Base-by-base conservation (phyloP, 2,113 vertebrate species). In the Alligator sinensis region DNA sequence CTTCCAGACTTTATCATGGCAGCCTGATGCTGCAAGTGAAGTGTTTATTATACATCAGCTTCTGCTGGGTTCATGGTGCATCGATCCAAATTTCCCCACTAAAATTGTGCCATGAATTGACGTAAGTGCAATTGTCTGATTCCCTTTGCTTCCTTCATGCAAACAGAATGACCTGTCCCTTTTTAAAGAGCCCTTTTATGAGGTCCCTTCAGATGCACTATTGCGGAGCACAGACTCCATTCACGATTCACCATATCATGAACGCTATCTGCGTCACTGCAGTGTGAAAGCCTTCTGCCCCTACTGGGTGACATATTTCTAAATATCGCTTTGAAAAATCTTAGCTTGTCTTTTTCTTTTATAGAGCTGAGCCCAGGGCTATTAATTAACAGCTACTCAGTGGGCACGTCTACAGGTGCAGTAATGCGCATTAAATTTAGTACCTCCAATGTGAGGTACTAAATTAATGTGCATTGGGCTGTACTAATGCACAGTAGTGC, bases 1-100 rank as follows among this genome's bases (percentile, higher is more conserved):
- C 61, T 10, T 19, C 87, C 88, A 91, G 72, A 87, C 95, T 76
- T 16, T 89, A 92, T 72, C 1, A 8, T 70, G 47, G 83, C 92
- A 91, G 47, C 47, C 72, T 95, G 84, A 64, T 1, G 1, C 34
- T 92, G 94, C 81, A 94, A 93, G 81, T 92, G 84, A 96, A 87
- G 90, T 90, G 91, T 92, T 60, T 80, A 79, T 94, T 89, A 92
- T 27, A 92, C 88, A 88, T 74, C 0, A 0, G 66, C 84, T 90
- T 91, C 62, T 72, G 19, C 30, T 22, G 66, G 11, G 30, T 72
- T 72, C 30, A 4, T 34, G 66, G 30, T 34, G 19, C 12, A 34
- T 72, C 4, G 17, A 21, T 72, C 30, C 68, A 70, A 10, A 70
- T 38, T 70, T 70, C 68, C 30, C 68, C 30, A 28, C 68, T 34